Conservation (phyloP, 2,797 vertebrate genomes). For the Paramormyrops hopkinsi region DNA sequence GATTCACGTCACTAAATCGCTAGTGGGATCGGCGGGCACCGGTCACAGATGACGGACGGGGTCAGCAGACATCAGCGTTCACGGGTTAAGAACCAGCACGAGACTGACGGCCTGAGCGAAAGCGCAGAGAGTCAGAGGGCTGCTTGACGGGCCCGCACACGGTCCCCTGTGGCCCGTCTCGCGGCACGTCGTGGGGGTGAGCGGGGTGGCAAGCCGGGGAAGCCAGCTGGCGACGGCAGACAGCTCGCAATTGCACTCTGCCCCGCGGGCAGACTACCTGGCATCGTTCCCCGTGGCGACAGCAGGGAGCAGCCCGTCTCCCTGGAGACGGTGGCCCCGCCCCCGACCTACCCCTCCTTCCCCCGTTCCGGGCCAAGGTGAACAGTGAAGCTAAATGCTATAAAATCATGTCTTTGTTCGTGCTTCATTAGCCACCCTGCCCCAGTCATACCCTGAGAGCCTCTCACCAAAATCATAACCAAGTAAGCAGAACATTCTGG, state of each 20-base stretch:
- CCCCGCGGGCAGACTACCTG: slow-evolving; percentile 49
- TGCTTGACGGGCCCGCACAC: not conserved
- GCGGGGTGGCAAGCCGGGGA: not conserved
- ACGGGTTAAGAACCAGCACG: not conserved
- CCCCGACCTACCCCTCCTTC: slow-evolving; percentile 7
- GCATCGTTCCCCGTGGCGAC: slow-evolving; percentile 38
- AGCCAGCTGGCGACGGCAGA: slow-evolving; percentile 48
- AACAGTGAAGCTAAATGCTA: slow-evolving; percentile 26
- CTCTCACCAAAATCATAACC: not conserved
- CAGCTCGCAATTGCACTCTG: slow-evolving; percentile 43
- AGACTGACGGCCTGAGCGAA: not conserved
- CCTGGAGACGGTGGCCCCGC: not conserved
- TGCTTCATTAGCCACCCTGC: not conserved
- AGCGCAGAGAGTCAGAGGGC: not conserved
- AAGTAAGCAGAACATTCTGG: not conserved
- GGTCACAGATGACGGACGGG: not conserved
- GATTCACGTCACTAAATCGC: not conserved
- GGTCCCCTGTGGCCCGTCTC: not conserved
- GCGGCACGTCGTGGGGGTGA: not conserved
- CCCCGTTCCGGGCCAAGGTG: not conserved
- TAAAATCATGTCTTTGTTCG: not conserved
- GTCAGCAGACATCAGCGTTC: not conserved
- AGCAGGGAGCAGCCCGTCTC: slow-evolving; percentile 41
- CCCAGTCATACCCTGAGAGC: not conserved
- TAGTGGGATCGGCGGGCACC: not conserved